Conservation (phyloP, 2,888 invertebrate species). For the Vesta saturnalis region DNA sequence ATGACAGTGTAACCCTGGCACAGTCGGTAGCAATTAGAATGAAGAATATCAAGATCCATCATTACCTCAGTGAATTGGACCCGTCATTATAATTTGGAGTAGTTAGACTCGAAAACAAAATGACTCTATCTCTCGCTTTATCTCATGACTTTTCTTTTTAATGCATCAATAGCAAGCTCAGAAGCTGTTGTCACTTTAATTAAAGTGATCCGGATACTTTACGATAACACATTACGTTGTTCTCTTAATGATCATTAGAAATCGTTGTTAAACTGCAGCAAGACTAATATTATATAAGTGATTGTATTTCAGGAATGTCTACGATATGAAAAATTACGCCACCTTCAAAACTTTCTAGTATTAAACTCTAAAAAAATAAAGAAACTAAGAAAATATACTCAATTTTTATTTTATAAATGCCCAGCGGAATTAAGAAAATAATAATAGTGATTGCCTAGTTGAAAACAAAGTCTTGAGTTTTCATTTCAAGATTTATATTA, state of each 20-base stretch:
- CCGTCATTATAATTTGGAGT: conserved; percentile 52
- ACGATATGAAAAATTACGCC: not conserved
- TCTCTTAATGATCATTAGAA: not conserved
- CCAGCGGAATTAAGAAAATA: too few species aligned
- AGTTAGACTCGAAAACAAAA: conserved; percentile 45
- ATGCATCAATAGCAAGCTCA: conserved; percentile 41
- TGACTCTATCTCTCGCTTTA: conserved; percentile 49
- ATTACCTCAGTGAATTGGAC: conserved; percentile 49
- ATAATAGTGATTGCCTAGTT: too few species aligned
- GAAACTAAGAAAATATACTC: not conserved
- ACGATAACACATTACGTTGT: conserved; percentile 31
- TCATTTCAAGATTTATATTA: too few species aligned
- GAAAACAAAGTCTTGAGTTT: too few species aligned
- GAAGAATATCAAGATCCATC: conserved; percentile 46
- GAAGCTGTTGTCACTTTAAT: conserved; percentile 45
- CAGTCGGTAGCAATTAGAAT: conserved; percentile 40
- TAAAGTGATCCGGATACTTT: conserved; percentile 42
- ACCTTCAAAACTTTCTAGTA: not conserved
- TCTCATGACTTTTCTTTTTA: conserved; percentile 38
- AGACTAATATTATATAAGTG: not conserved
- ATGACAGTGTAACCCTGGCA: conserved; percentile 39
- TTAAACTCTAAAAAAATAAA: not conserved
- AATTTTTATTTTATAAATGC: not conserved
- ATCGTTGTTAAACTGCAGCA: not conserved
- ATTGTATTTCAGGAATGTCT: not conserved